phyloP scores from a whole-genome alignment of 2,797 vertebrate species.

The Urophycis tenuis region DNA sequence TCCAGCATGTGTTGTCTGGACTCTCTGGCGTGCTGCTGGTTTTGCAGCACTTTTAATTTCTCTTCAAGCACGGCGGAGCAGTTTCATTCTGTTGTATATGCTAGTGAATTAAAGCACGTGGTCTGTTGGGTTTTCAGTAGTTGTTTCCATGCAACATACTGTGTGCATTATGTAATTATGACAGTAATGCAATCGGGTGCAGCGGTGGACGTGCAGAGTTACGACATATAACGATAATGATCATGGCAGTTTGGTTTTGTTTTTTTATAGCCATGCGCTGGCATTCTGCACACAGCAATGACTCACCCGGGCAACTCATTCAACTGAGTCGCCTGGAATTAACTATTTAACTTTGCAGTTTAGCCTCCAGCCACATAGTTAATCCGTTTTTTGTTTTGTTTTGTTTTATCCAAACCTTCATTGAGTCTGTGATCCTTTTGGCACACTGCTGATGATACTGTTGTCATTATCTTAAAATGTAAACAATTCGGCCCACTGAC shows the following conservation, averaged over 20 bases:
- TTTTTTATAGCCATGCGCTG: background rate
- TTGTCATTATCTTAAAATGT: too few relatives aligned
- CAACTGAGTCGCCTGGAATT: background rate
- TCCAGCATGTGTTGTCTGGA: constrained; percentile 10
- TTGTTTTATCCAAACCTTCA: background rate
- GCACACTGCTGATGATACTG: too few relatives aligned
- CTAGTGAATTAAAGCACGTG: background rate
- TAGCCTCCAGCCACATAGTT: background rate
- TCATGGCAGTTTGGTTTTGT: background rate
- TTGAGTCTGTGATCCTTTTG: background rate
- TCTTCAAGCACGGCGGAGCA: too few relatives aligned
- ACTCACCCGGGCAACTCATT: background rate
- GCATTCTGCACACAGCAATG: background rate
- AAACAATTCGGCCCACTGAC: too few relatives aligned
- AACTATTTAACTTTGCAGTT: background rate
- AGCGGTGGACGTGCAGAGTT: too few relatives aligned
- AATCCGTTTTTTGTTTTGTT: background rate
- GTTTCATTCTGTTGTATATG: too few relatives aligned
- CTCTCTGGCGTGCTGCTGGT: background rate
- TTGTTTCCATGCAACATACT: background rate
- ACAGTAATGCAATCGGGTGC: background rate
- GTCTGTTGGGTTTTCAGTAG: background rate
- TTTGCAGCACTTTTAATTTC: background rate
- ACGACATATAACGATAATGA: background rate
- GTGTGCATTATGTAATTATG: background rate